A percentile compares a stretch with the other conserved stretches of the same genome.
These are phyloP conservation scores for Cantharis lateralis DNA, from an alignment of 2,888 invertebrate genomes.

Conservation along the genomic window DNA sequence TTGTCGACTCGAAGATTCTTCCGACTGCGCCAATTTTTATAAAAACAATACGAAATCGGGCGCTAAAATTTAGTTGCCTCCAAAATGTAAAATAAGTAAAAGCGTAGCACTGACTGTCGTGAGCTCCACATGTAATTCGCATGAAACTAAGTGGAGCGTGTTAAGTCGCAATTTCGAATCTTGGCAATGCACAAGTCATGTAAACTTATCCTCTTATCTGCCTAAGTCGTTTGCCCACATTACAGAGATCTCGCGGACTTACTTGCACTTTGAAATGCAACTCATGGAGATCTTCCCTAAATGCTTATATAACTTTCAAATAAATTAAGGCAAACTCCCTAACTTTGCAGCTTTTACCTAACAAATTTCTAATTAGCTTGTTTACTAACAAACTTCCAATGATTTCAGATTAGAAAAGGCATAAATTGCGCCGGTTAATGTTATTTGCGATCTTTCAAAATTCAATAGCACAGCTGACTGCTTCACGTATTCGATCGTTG, in stretches of 20 bases:
- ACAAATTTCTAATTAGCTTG: neutral
- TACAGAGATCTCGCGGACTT: slow-evolving; percentile 24
- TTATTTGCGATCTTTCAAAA: neutral
- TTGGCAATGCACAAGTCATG: slow-evolving; percentile 35
- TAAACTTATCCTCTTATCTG: slow-evolving; percentile 35
- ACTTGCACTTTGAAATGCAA: slow-evolving; percentile 28
- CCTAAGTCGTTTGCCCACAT: slow-evolving; percentile 31
- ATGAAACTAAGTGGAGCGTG: slow-evolving; percentile 25
- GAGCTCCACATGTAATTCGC: slow-evolving; percentile 21
- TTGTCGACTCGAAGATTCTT: slow-evolving; percentile 15
- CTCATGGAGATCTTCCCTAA: slow-evolving; percentile 13
- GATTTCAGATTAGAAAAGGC: neutral
- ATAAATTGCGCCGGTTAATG: neutral
- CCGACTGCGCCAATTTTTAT: neutral
- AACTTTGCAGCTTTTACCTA: neutral
- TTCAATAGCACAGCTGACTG: neutral
- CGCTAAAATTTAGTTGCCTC: slow-evolving; percentile 1
- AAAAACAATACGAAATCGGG: neutral
- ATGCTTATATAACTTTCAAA: neutral
- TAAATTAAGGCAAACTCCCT: neutral
- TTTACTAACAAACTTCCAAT: neutral
- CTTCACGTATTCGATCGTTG: neutral
- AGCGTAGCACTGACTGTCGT: slow-evolving; percentile 4
- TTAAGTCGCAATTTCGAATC: slow-evolving; percentile 29
- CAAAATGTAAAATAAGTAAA: neutral